Evolutionary conservation across 1,140 invertebrate genomes (phyloP).

Genomic region (Heliconius eleuchia): DNA sequence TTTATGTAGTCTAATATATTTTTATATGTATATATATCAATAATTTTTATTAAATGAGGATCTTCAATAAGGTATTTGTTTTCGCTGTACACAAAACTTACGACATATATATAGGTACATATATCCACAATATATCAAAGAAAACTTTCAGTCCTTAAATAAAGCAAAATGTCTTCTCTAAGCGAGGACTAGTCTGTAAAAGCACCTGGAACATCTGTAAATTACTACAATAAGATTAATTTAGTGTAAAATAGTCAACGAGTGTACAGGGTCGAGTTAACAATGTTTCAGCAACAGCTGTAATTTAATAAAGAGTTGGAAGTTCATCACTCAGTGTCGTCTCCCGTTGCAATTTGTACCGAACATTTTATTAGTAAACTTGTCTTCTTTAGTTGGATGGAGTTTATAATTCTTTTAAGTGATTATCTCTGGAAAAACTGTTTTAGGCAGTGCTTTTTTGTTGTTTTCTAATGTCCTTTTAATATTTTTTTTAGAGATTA

Average conservation of each 20-base stretch:
- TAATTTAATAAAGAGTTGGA: constrained; percentile 19
- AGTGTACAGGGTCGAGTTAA: not conserved
- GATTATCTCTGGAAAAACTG: not conserved
- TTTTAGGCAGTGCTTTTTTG: too few species aligned
- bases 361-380: not conserved
- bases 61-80: too few species aligned
- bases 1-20: too few species aligned
- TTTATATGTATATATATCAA: too few species aligned
- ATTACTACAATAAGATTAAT: constrained; percentile 6
- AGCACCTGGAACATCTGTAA: not conserved
- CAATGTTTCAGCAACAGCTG: not conserved
- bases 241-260: not conserved
- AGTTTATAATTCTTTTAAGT: not conserved
- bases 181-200: not conserved
- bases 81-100: too few species aligned
- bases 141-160: not conserved
- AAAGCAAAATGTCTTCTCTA: too few species aligned
- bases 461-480: too few species aligned
- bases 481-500: too few species aligned
- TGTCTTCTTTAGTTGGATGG: not conserved
- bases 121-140: too few species aligned
- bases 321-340: constrained; percentile 18
- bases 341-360: not conserved
- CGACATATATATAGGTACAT: too few species aligned
- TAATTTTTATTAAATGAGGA: too few species aligned